Conservation (phyloP, 2,888 invertebrate species). For the Nephrocerus scutellatus region DNA sequence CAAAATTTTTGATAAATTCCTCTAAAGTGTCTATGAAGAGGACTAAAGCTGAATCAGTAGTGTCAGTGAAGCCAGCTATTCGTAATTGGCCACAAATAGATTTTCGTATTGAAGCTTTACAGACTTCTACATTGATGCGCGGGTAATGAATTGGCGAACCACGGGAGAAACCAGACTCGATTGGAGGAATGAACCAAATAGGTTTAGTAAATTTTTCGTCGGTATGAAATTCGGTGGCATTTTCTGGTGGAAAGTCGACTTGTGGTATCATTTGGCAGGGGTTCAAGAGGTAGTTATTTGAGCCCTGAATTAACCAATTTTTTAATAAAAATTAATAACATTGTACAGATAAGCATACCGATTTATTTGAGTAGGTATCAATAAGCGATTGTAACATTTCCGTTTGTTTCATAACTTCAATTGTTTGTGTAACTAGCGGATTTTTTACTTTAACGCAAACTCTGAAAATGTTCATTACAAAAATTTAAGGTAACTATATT, state of each 20-base stretch:
- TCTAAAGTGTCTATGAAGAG: slow-evolving; percentile 42
- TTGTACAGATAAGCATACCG: slow-evolving; percentile 27
- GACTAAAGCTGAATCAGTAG: slow-evolving; percentile 37
- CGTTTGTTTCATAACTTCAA: slow-evolving; percentile 47
- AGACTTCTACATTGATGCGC: slow-evolving; percentile 31
- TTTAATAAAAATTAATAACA: background rate
- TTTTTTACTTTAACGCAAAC: slow-evolving; percentile 36
- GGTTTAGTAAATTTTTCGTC: slow-evolving; percentile 43
- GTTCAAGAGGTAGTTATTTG: slow-evolving; percentile 41
- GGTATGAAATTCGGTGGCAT: slow-evolving; percentile 38
- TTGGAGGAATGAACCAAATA: slow-evolving; percentile 43
- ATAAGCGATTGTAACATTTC: slow-evolving; percentile 44
- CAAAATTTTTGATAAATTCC: slow-evolving; percentile 38
- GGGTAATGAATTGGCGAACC: slow-evolving; percentile 35
- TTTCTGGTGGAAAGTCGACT: slow-evolving; percentile 44
- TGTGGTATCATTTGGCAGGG: slow-evolving; percentile 46
- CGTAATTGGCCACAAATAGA: slow-evolving; percentile 42
- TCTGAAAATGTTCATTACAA: too few relatives aligned
- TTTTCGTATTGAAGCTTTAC: slow-evolving; percentile 37
- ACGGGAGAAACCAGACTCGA: slow-evolving; percentile 37
- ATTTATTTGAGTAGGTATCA: slow-evolving; percentile 45
- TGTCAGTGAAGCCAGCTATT: slow-evolving; percentile 43
- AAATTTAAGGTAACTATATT: too few relatives aligned
- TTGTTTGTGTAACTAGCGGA: slow-evolving; percentile 44
- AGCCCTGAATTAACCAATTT: slow-evolving; percentile 28